Evolutionary conservation across 2,113 vertebrate genomes (phyloP).

Genomic region (Mesocricetus auratus): DNA sequence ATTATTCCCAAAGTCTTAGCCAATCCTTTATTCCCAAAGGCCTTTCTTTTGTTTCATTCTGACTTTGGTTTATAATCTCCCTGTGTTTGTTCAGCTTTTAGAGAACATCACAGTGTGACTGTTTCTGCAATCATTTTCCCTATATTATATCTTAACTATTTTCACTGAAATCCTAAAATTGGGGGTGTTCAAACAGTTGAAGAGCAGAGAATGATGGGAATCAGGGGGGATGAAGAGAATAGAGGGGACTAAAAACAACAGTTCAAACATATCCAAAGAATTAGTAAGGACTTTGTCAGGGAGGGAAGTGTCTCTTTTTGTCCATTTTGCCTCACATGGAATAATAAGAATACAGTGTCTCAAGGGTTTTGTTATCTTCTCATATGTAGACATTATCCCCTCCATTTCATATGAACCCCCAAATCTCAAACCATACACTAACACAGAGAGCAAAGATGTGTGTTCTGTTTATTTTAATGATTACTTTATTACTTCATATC

Average conservation of each 20-base stretch:
- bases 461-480: neutral
- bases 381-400: neutral
- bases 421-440: neutral
- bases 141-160: neutral
- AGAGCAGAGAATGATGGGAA: neutral
- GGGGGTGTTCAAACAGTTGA: neutral
- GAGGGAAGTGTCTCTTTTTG: neutral
- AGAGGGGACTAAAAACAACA: neutral
- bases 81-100: neutral
- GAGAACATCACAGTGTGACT: neutral
- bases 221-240: neutral
- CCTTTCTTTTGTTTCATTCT: neutral
- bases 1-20: neutral
- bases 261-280: neutral
- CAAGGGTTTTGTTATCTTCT: neutral
- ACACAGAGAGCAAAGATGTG: too few relatives aligned
- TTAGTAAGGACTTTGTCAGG: neutral
- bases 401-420: neutral
- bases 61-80: neutral
- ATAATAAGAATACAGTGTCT: neutral
- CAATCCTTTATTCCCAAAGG: neutral
- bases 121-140: neutral
- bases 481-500: neutral
- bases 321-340: neutral
- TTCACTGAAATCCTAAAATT: neutral